Evolutionary conservation across 2,888 invertebrate genomes (phyloP), one percentile per base, ranked within the genome.

Genomic region (Anaspis maculata): DNA sequence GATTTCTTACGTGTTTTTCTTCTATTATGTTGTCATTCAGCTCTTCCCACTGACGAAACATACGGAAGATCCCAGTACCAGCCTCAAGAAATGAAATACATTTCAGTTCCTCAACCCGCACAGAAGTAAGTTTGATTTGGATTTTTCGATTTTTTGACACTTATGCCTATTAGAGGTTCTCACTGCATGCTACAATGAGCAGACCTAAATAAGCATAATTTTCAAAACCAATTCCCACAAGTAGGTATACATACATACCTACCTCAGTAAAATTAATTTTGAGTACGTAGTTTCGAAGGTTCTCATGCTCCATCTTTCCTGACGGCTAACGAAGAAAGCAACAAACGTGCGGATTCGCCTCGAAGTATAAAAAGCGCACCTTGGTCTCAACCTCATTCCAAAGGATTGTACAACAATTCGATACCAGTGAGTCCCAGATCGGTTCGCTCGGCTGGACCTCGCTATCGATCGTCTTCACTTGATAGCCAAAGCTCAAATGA

Each of bases 401-500:
- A 83, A 42, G 86, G 86, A 5, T 71, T 87, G 32, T 88, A 87
- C 65, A 65, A 66, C 33, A 64, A 54, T 43, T 61, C 63, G 7
- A 59, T 59, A 10, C 62, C 64, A 6, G 81, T 86, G 46, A 83
- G 86, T 64, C 88, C 88, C 34, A 72, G 87, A 25, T 87, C 87
- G 15, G 83, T 87, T 36, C 73, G 87, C 25, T 87, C 87, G 16
- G 84, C 83, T 3, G 58, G 64, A 24, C 64, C 65, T 13, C 69
- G 79, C 36, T 74, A 73, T 53, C 69, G 82, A 52, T 86, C 87
- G 34, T 87, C 87, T 48, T 84, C 84, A 2, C 83, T 89, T 15
- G 90, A 90, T 66, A 89, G 89, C 54, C 89, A 88, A 66, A 89
- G 88, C 63, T 88, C 88, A 15, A 86, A 83, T 47, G 90, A 90